Percentiles rank a stretch among this genome's conserved stretches.
Conservation (phyloP, 2,888 invertebrate genomes). For the Noctua pronuba region DNA sequence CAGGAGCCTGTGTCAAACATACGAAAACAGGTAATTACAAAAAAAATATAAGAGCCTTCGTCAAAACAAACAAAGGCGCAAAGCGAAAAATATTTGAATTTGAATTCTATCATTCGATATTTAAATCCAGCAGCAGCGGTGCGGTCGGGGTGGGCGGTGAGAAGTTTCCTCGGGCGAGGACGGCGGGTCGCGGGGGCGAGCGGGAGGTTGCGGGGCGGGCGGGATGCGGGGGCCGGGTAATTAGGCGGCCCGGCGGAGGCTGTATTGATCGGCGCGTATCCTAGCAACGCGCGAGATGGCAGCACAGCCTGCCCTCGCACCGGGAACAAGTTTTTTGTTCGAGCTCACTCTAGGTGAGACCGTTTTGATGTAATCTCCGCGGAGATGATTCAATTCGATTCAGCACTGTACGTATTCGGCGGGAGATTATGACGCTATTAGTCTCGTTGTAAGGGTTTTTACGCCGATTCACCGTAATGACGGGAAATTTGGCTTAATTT, state of each 20-base stretch:
- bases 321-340: constrained; percentile 86
- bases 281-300: constrained; percentile 90
- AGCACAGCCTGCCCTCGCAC: constrained; percentile 84
- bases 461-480: constrained; percentile 61
- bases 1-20: constrained; percentile 42
- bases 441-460: constrained; percentile 67
- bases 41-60: constrained; percentile 73
- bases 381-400: constrained; percentile 87
- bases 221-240: constrained; percentile 78
- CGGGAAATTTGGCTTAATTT: constrained; percentile 65
- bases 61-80: constrained; percentile 84
- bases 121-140: constrained; percentile 84
- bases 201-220: constrained; percentile 55
- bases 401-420: constrained; percentile 73
- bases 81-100: constrained; percentile 87
- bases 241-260: constrained; percentile 90
- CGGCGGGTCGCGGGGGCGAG: constrained; percentile 64
- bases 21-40: constrained; percentile 68
- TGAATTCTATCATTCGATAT: constrained; percentile 90
- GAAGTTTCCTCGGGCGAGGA: constrained; percentile 78
- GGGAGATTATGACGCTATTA: constrained; percentile 74
- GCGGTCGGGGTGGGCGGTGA: constrained; percentile 82
- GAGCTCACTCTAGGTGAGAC: constrained; percentile 86
- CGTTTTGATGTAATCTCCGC: constrained; percentile 87
- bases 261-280: constrained; percentile 89